Evolutionary conservation across 2,113 vertebrate species (phyloP).

Genomic region (Drymodes brunneopygia): DNA sequence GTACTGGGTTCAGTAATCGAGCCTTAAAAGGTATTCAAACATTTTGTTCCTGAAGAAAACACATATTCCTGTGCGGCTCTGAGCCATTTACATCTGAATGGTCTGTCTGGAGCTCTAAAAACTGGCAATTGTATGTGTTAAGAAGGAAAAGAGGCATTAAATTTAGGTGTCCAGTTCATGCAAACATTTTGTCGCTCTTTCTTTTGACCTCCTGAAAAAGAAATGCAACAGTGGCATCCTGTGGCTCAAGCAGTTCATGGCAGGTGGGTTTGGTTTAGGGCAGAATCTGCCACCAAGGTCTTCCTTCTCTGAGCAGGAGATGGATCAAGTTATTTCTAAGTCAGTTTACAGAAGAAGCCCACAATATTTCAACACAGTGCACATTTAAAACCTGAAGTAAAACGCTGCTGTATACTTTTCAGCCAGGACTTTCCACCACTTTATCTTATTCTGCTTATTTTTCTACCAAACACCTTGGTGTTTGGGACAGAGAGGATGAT

Average conservation of each 20-base stretch:
- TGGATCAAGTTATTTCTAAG: not conserved
- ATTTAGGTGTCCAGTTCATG: not conserved
- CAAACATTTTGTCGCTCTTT: not conserved
- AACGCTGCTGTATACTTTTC: not conserved
- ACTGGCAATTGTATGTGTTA: not conserved
- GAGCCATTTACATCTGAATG: not conserved
- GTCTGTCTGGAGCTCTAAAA: not conserved
- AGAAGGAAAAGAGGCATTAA: not conserved
- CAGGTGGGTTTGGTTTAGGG: not conserved
- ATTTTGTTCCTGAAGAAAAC: slow-evolving; percentile 12
- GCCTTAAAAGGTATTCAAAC: slow-evolving; percentile 35
- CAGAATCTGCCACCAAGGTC: not conserved
- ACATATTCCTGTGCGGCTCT: not conserved
- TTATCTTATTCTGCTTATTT: not conserved
- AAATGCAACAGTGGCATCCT: slow-evolving; percentile 70
- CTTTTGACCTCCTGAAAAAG: slow-evolving; percentile 4
- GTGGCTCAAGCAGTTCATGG: slow-evolving; percentile 58
- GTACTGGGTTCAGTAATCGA: not conserved
- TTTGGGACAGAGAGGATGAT: not conserved
- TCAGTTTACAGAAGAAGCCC: not conserved
- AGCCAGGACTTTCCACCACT: not conserved
- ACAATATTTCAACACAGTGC: not conserved
- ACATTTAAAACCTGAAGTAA: not conserved
- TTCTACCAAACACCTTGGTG: not conserved
- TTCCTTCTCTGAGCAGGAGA: accelerated